Percentiles rank a stretch among this genome's conserved stretches.
These are phyloP conservation scores for Chamaetylas fuelleborni DNA, from an alignment of 2,113 vertebrate genomes.

Conservation along the genomic window DNA sequence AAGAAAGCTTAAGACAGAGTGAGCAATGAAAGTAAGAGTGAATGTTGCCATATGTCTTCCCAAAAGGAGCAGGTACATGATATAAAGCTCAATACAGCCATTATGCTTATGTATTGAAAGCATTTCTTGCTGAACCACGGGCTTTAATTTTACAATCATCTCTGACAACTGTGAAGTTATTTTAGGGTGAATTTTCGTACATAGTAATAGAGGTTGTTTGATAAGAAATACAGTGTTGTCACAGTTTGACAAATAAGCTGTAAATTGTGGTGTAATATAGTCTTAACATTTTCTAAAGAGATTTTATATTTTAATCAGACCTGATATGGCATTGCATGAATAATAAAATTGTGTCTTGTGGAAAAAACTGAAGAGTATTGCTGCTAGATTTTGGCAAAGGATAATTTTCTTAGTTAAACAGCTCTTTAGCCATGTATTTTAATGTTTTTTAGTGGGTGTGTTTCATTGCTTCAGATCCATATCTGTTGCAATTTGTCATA, in stretches of 20 bases:
- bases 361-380: neutral
- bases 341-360: neutral
- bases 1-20: neutral
- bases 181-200: slow-evolving; percentile 24
- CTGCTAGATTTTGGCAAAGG: slow-evolving; percentile 13
- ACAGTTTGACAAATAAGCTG: slow-evolving; percentile 43
- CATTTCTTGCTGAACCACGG: neutral
- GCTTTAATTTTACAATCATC: slow-evolving; percentile 6
- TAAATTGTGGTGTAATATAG: slow-evolving; percentile 37
- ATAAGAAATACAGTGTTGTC: slow-evolving; percentile 38
- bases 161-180: slow-evolving; percentile 13
- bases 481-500: neutral
- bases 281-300: slow-evolving; percentile 52
- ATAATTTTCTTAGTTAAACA: neutral
- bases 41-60: neutral
- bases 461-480: neutral
- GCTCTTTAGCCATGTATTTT: neutral
- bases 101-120: neutral
- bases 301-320: slow-evolving; percentile 60
- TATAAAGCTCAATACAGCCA: neutral
- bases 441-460: neutral
- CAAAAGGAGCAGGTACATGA: neutral
- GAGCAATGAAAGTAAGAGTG: neutral
- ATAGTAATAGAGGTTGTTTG: slow-evolving; percentile 22
- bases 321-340: slow-evolving; percentile 21